Conservation (phyloP, 2,888 invertebrate genomes). For the Dusona sp. region DNA sequence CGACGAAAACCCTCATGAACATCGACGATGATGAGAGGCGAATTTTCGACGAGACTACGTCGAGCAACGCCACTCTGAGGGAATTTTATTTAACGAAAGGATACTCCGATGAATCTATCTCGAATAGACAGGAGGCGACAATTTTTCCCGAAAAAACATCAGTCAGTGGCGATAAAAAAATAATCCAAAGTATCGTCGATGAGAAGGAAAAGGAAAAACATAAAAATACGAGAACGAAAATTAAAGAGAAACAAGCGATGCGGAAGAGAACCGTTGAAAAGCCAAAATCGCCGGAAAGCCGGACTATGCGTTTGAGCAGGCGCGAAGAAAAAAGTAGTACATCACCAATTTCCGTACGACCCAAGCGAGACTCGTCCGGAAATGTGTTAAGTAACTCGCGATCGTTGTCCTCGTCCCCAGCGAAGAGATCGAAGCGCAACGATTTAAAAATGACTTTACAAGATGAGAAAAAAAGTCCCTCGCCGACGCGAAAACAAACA, state of each 20-base stretch:
- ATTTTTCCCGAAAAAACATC: constrained; percentile 11
- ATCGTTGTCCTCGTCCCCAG: constrained; percentile 48
- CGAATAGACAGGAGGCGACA: background rate
- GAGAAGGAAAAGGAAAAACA: constrained; percentile 1
- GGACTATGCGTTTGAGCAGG: constrained; percentile 26
- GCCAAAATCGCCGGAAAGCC: constrained; percentile 54
- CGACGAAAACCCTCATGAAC: constrained; percentile 78
- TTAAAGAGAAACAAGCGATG: constrained; percentile 42
- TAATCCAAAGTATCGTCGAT: constrained; percentile 1
- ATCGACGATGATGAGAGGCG: constrained; percentile 73
- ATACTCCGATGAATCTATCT: constrained; percentile 58
- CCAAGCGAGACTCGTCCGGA: constrained; percentile 65
- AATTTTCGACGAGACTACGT: constrained; percentile 69
- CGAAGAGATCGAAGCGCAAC: constrained; percentile 53
- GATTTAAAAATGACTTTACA: constrained; percentile 2
- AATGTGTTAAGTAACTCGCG: constrained; percentile 53
- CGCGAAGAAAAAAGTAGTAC: constrained; percentile 23
- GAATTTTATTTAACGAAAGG: constrained; percentile 33
- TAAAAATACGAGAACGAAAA: background rate
- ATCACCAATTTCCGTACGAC: constrained; percentile 14
- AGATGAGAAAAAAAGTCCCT: constrained; percentile 36
- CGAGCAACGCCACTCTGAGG: constrained; percentile 54
- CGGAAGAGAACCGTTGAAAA: constrained; percentile 49
- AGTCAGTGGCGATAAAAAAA: constrained; percentile 54
- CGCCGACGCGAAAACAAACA: constrained; percentile 45